A percentile compares a stretch with the other conserved stretches of the same genome.
These are phyloP conservation scores for Eupithecia insigniata DNA, from an alignment of 2,888 invertebrate genomes.

Conservation along the genomic window DNA sequence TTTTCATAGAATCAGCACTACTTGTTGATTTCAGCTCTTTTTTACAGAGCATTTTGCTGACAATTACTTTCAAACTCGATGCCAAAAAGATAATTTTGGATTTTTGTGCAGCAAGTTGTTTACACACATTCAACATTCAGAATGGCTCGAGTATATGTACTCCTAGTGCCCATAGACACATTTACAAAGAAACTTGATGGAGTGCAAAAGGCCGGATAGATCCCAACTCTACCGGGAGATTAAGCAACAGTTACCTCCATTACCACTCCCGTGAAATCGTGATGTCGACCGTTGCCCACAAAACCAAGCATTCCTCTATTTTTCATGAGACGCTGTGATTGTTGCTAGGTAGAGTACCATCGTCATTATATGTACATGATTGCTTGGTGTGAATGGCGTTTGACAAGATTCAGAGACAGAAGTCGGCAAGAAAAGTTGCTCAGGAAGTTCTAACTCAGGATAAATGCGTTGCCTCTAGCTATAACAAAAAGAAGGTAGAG, in stretches of 20 bases:
- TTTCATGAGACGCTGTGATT: conserved; percentile 46
- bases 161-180: no score
- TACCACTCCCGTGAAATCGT: conserved; percentile 75
- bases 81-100: no score
- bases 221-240: conserved; percentile 20
- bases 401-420: neutral
- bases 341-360: conserved; percentile 11
- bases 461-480: neutral
- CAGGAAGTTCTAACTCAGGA: neutral
- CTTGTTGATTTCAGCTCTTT: no score
- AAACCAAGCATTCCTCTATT: conserved; percentile 69
- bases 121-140: no score
- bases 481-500: neutral
- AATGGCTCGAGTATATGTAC: no score
- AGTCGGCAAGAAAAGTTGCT: neutral
- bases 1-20: no score
- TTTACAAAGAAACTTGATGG: neutral
- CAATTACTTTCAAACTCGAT: no score
- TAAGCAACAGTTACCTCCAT: conserved; percentile 53
- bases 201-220: neutral
- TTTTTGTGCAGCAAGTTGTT: no score
- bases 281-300: conserved; percentile 71
- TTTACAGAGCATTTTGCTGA: no score
- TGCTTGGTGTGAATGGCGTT: conserved; percentile 3
- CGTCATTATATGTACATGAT: conserved; percentile 1